Conservation (phyloP, 2,113 vertebrate genomes). For the Cichladusa arquata region DNA sequence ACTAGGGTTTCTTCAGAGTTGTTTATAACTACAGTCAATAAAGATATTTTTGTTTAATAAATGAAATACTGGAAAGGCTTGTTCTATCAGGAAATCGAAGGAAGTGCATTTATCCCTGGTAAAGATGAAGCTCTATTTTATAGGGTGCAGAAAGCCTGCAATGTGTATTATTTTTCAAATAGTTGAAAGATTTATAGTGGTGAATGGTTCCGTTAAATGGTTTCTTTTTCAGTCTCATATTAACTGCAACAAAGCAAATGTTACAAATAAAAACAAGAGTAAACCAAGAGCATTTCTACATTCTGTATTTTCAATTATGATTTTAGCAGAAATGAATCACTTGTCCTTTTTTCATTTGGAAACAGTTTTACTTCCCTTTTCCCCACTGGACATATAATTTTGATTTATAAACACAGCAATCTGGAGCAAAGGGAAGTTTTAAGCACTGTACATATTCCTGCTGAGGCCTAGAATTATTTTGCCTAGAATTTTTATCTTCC, state of each 20-base stretch:
- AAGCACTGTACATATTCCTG: conserved; percentile 64
- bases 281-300: conserved; percentile 15
- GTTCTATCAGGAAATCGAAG: conserved; percentile 32
- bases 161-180: conserved; percentile 48
- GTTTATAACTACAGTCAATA: conserved; percentile 26
- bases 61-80: conserved; percentile 14
- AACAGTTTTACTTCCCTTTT: conserved; percentile 80
- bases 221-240: conserved; percentile 2
- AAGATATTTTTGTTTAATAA: conserved; percentile 49
- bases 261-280: conserved; percentile 42
- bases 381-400: conserved; percentile 81
- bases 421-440: conserved; percentile 76
- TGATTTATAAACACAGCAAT: conserved; percentile 81
- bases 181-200: conserved; percentile 43
- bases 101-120: conserved; percentile 26
- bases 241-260: conserved; percentile 40
- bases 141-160: conserved; percentile 19
- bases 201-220: not conserved
- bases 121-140: conserved; percentile 52
- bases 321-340: conserved; percentile 77
- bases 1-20: conserved; percentile 7
- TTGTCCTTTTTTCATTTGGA: conserved; percentile 75
- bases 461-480: conserved; percentile 25
- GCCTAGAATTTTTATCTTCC: conserved; percentile 2
- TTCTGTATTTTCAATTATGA: conserved; percentile 81